Percentiles rank a stretch among this genome's conserved stretches.
Evolutionary conservation across 2,797 vertebrate species (phyloP).

Genomic region (Trachurus trachurus): DNA sequence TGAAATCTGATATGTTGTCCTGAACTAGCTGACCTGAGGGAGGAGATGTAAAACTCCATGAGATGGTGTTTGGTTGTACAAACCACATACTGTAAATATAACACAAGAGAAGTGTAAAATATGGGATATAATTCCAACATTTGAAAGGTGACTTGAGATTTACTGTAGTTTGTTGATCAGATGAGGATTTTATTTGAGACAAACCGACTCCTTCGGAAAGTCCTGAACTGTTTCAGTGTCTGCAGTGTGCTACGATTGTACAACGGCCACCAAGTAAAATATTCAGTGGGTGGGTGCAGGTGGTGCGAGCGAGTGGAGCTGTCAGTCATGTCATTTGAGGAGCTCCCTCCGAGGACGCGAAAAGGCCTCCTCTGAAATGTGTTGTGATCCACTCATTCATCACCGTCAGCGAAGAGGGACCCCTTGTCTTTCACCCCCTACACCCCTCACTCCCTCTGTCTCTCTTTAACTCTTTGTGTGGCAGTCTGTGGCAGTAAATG

Average conservation of each 20-base stretch:
- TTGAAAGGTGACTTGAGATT: neutral
- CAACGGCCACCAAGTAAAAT: slow-evolving; percentile 51
- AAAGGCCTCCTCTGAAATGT: slow-evolving; percentile 75
- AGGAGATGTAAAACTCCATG: too few relatives aligned
- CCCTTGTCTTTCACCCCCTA: slow-evolving; percentile 75
- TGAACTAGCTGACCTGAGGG: too few relatives aligned
- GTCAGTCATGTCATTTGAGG: slow-evolving; percentile 80
- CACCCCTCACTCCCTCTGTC: slow-evolving; percentile 1
- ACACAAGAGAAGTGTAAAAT: too few relatives aligned
- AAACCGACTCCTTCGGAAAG: neutral
- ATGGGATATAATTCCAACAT: too few relatives aligned
- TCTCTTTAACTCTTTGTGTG: slow-evolving; percentile 79
- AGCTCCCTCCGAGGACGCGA: slow-evolving; percentile 64
- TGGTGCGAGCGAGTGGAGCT: slow-evolving; percentile 62
- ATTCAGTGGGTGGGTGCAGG: slow-evolving; percentile 66
- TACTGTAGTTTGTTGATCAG: neutral
- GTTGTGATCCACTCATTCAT: slow-evolving; percentile 85
- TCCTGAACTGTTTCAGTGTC: slow-evolving; percentile 17
- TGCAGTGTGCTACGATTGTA: slow-evolving; percentile 28
- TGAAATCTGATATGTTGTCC: too few relatives aligned
- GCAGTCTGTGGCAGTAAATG: slow-evolving; percentile 67
- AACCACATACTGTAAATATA: too few relatives aligned
- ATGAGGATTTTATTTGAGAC: neutral
- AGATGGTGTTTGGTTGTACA: too few relatives aligned
- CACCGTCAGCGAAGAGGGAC: slow-evolving; percentile 74